phyloP scores from a whole-genome alignment of 2,797 vertebrate species.

The Poliocrania exsul region DNA sequence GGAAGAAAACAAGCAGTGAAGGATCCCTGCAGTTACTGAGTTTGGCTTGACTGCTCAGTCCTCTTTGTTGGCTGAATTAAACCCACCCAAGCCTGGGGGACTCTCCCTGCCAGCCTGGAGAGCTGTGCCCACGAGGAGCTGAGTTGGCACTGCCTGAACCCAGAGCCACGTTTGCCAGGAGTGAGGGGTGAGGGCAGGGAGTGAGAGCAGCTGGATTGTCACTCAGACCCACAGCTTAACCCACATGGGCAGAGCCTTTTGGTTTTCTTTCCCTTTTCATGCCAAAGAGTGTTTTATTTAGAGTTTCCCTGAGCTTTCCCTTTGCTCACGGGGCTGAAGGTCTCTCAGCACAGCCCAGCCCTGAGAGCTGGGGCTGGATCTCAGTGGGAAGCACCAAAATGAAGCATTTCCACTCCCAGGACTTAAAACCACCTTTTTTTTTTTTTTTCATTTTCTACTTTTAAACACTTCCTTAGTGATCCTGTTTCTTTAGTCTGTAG shows the following conservation, averaged over 20 bases:
- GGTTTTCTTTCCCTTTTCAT: background rate
- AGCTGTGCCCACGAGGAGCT: background rate
- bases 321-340: background rate
- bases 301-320: background rate
- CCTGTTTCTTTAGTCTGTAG: background rate
- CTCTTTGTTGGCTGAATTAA: constrained; percentile 7
- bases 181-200: background rate
- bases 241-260: background rate
- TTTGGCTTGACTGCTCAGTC: background rate
- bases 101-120: background rate
- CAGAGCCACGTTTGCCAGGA: background rate
- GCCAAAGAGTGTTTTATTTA: background rate
- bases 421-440: background rate
- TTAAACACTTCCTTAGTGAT: background rate
- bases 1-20: background rate
- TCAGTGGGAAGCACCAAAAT: background rate
- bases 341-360: background rate
- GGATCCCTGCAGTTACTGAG: background rate
- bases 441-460: background rate
- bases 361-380: background rate
- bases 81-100: constrained; percentile 1
- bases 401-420: background rate
- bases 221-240: background rate
- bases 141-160: background rate
- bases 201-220: background rate